phyloP scores from a whole-genome alignment of 2,888 invertebrate genomes.

The Yponomeuta evonymella region DNA sequence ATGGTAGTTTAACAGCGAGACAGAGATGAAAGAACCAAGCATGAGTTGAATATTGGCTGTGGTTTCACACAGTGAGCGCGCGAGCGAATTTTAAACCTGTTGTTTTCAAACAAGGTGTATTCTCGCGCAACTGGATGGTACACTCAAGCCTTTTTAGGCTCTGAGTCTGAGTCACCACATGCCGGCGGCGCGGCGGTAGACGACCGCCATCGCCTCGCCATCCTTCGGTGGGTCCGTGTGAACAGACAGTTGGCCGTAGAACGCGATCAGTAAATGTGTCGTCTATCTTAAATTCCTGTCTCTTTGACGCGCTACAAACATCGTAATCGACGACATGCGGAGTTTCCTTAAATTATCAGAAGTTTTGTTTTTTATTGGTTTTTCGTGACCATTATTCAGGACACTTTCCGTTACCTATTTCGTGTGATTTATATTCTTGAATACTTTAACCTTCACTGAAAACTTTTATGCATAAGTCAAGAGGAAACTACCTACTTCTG shows the following conservation, averaged over 20 bases:
- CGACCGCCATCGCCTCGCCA: slow-evolving; percentile 33
- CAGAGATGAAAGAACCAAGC: slow-evolving; percentile 50
- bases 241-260: slow-evolving; percentile 10
- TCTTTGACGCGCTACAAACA: slow-evolving; percentile 19
- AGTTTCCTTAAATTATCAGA: neutral
- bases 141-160: slow-evolving; percentile 40
- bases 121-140: slow-evolving; percentile 22
- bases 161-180: slow-evolving; percentile 35
- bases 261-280: neutral
- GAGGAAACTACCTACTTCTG: neutral
- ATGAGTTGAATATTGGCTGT: slow-evolving; percentile 61
- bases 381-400: neutral
- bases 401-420: slow-evolving; percentile 16
- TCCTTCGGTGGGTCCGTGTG: slow-evolving; percentile 10
- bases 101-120: slow-evolving; percentile 25
- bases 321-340: slow-evolving; percentile 32
- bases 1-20: slow-evolving; percentile 42
- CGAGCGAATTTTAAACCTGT: slow-evolving; percentile 29
- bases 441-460: slow-evolving; percentile 54
- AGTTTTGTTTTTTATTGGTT: neutral
- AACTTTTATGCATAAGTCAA: neutral
- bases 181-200: slow-evolving; percentile 39
- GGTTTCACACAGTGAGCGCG: slow-evolving; percentile 37
- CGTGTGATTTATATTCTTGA: slow-evolving; percentile 32
- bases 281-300: neutral